These are phyloP conservation scores for Leucosticte australis DNA, from an alignment of 2,113 vertebrate genomes.

Conservation along the genomic window DNA sequence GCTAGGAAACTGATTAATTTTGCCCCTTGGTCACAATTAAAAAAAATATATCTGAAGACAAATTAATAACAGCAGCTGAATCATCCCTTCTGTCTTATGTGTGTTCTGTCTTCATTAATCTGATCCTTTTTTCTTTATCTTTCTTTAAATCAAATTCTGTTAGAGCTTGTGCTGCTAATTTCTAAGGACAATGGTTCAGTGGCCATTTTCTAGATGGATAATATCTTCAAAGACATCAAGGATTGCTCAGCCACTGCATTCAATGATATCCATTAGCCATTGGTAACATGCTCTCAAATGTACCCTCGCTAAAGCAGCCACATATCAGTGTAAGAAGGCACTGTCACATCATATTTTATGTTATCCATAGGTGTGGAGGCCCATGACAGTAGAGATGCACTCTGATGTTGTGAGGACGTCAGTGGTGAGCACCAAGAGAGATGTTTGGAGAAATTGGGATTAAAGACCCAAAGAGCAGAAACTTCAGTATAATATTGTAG, in stretches of 20 bases:
- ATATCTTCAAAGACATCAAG: not conserved
- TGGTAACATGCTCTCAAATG: not conserved
- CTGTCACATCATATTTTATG: not conserved
- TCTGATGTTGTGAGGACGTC: not conserved
- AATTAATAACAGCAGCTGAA: not conserved
- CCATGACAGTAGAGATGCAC: not conserved
- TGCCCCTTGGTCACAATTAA: conserved; percentile 4
- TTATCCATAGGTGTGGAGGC: not conserved
- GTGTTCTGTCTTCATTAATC: conserved; percentile 5
- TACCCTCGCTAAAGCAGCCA: not conserved
- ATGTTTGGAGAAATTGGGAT: not conserved
- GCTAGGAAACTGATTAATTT: conserved; percentile 6
- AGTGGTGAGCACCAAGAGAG: not conserved
- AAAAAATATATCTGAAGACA: conserved; percentile 21
- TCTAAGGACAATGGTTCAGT: not conserved
- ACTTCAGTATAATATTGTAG: not conserved
- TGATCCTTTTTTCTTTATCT: not conserved
- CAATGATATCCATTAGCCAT: not conserved
- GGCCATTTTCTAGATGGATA: not conserved
- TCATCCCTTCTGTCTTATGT: not conserved
- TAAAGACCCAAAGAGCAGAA: not conserved
- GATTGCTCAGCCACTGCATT: not conserved
- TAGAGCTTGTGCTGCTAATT: not conserved
- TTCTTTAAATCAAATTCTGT: not conserved
- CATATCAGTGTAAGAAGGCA: not conserved